phyloP scores from a whole-genome alignment of 1,140 invertebrate species.

The Diabrotica virgifera region DNA sequence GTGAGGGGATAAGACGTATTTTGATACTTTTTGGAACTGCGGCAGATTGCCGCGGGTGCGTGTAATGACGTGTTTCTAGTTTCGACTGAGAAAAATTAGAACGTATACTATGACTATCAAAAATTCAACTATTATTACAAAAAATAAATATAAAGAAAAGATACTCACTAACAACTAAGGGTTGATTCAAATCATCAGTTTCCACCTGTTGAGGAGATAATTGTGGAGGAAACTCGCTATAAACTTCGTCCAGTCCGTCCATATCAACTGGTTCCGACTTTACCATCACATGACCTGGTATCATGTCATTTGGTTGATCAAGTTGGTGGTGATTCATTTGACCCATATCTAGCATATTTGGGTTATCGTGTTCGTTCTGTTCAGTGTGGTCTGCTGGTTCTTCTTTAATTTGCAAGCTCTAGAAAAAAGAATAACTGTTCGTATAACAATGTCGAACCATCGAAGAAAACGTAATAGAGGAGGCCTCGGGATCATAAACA shows the following conservation, averaged over 20 bases:
- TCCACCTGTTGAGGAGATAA: conserved; percentile 11
- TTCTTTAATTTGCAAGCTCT: conserved; percentile 38
- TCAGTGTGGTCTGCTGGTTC: conserved; percentile 24
- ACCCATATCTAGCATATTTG: neutral
- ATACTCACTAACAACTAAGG: conserved; percentile 8
- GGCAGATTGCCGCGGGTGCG: no score
- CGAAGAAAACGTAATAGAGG: no score
- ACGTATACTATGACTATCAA: neutral
- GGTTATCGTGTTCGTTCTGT: neutral
- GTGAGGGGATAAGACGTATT: no score
- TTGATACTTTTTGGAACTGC: no score
- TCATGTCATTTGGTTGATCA: neutral
- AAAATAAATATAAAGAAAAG: neutral
- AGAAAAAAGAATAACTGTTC: conserved; percentile 8
- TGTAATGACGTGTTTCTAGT: no score
- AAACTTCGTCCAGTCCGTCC: conserved; percentile 18
- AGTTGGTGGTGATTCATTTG: neutral
- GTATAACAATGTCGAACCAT: no score
- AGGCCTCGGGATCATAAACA: no score
- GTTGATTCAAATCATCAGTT: neutral
- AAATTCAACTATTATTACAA: neutral
- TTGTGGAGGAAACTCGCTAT: conserved; percentile 22
- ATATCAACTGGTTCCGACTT: conserved; percentile 21
- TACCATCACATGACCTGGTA: conserved; percentile 1
- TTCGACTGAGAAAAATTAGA: neutral